These are phyloP conservation scores for Pyrgilauda ruficollis DNA, from an alignment of 2,113 vertebrate genomes.

Conservation along the genomic window DNA sequence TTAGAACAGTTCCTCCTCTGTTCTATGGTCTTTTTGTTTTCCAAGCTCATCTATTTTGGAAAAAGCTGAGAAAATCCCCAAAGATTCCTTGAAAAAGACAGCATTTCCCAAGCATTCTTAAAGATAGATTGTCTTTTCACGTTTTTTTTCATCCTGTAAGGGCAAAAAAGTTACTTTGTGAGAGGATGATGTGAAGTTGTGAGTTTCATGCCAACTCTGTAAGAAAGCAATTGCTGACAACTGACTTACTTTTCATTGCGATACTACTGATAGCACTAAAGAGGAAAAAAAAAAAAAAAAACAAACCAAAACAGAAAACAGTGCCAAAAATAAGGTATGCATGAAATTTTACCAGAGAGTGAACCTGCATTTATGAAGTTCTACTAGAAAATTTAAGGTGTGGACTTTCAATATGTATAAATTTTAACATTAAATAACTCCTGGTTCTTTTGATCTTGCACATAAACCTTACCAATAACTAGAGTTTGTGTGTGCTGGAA, in stretches of 20 bases:
- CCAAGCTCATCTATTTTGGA: background rate
- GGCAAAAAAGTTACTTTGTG: background rate
- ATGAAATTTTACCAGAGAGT: background rate
- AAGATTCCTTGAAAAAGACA: background rate
- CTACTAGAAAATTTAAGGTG: background rate
- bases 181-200: background rate
- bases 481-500: background rate
- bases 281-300: background rate
- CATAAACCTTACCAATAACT: background rate
- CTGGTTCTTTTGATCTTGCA: background rate
- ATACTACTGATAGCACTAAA: background rate
- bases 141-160: background rate
- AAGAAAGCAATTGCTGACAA: background rate
- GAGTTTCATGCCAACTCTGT: background rate
- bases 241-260: background rate
- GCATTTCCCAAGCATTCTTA: background rate
- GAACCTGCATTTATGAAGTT: background rate
- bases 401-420: background rate
- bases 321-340: background rate
- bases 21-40: background rate
- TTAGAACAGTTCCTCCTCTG: background rate
- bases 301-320: fast-evolving
- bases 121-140: background rate
- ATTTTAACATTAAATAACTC: background rate
- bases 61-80: background rate